These are phyloP conservation scores for Pimpla rufipes DNA, from an alignment of 2,888 invertebrate species.

Conservation along the genomic window DNA sequence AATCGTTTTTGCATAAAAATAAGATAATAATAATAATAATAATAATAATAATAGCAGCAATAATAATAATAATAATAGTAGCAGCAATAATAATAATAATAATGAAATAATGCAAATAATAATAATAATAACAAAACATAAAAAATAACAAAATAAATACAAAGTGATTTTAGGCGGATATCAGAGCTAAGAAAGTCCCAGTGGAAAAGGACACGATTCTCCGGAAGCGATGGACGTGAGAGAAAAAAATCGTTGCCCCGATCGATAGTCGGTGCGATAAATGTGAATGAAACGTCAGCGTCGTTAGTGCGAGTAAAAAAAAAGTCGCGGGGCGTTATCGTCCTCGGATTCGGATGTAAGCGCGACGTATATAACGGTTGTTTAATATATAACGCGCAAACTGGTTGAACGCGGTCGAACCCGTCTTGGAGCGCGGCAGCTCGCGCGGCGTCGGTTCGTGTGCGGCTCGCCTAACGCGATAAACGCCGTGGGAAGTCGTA, in stretches of 20 bases:
- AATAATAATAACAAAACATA: no score
- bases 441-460: constrained; percentile 58
- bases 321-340: constrained; percentile 57
- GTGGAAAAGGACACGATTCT: no score
- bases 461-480: constrained; percentile 59
- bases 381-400: constrained; percentile 8
- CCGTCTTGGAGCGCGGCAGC: constrained; percentile 43
- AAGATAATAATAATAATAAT: no score
- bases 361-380: not conserved
- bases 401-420: constrained; percentile 52
- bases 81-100: no score
- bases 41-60: no score
- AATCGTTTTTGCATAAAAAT: no score
- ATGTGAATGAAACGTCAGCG: constrained; percentile 60
- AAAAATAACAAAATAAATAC: no score
- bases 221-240: no score
- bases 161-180: no score
- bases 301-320: constrained; percentile 25
- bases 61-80: no score
- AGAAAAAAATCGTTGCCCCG: not conserved
- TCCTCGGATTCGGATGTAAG: constrained; percentile 7
- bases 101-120: no score
- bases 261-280: constrained; percentile 53
- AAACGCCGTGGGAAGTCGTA: constrained; percentile 68
- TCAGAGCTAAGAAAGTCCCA: no score